Evolutionary conservation across 2,113 vertebrate genomes (phyloP).

Genomic region (Ammodytes marinus): DNA sequence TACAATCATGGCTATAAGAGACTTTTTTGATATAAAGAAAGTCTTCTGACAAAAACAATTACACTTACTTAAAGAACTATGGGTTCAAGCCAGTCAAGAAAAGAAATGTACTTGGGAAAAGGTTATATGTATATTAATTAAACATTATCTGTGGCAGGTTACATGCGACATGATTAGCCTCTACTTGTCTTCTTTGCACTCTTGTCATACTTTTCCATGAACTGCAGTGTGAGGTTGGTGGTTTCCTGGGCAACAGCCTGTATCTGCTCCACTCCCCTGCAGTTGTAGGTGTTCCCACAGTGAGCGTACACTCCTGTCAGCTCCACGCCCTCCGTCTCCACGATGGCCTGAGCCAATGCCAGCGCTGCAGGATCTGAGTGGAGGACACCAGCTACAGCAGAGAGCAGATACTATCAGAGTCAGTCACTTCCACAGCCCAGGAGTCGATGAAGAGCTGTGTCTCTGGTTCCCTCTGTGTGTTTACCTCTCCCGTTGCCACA

Average conservation of each 20-base stretch:
- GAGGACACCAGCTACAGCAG: constrained; percentile 80
- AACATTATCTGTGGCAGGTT: not conserved
- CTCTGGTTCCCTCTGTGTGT: not conserved
- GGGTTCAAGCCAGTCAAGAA: not conserved
- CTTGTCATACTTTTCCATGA: constrained; percentile 85
- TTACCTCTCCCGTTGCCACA: constrained; percentile 88
- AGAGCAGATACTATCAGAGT: not conserved
- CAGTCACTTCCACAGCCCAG: too few relatives aligned
- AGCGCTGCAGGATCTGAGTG: constrained; percentile 80
- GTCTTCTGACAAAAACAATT: not conserved
- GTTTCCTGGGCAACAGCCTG: constrained; percentile 85
- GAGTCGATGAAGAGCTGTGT: not conserved
- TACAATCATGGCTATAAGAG: not conserved
- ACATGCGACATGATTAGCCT: not conserved
- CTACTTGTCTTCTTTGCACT: not conserved
- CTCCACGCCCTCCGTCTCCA: constrained; percentile 68
- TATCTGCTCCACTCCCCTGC: constrained; percentile 79
- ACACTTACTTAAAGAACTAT: not conserved
- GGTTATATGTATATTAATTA: not conserved
- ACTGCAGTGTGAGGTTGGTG: constrained; percentile 77
- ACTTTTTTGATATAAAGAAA: not conserved
- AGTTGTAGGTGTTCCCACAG: constrained; percentile 89
- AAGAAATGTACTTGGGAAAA: not conserved
- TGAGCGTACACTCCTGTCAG: constrained; percentile 88
- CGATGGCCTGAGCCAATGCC: constrained; percentile 79